Evolutionary conservation across 2,888 invertebrate genomes (phyloP), one percentile per base, ranked within the genome.

Genomic region (Eilema griseolum): DNA sequence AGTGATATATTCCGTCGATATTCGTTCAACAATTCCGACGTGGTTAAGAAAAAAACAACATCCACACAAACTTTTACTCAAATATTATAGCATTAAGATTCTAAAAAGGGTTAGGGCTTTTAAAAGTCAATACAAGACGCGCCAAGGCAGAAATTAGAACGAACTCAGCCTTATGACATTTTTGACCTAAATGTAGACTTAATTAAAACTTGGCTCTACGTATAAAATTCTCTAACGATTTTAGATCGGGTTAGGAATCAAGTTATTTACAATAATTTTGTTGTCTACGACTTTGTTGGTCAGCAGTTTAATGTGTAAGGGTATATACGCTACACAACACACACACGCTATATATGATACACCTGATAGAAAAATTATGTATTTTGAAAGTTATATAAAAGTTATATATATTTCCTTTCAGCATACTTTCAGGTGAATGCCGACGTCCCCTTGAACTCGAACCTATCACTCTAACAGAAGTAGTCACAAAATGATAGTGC

Each of bases 111-210:
- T 20, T 46, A 46, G 8, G 2, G 46, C 5, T 46, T 46, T 46
- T 20, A 5, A 46, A 0, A 46, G n/a, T n/a, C n/a, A 52, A 52
- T 52, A n/a, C 52, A 52, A 52, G 52, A 52, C 52, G 46, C 16
- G n/a, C n/a, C 20, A 52, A 52, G 52, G 52, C n/a, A 20, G 52
- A 52, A 8, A 52, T 52, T 52, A n/a, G 10, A 46, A 46, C 46
- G 61, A n/a, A 31, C 28, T 61, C 52, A 52, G n/a, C 52, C n/a
- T 61, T 26, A 61, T 61, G 61, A 61, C 61, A 31, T 61, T 61
- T 61, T 61, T 61, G n/a, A 61, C 26, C 52, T 52, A 52, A 52
- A 52, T 52, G 10, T 52, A n/a, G 52, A 52, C 52, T 52, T 52
- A 52, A 52, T n/a, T 52, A 46, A 46, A 46, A 12, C 57, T 59